These are phyloP conservation scores for Phorcus lineatus DNA, from an alignment of 2,888 invertebrate genomes.

Conservation along the genomic window DNA sequence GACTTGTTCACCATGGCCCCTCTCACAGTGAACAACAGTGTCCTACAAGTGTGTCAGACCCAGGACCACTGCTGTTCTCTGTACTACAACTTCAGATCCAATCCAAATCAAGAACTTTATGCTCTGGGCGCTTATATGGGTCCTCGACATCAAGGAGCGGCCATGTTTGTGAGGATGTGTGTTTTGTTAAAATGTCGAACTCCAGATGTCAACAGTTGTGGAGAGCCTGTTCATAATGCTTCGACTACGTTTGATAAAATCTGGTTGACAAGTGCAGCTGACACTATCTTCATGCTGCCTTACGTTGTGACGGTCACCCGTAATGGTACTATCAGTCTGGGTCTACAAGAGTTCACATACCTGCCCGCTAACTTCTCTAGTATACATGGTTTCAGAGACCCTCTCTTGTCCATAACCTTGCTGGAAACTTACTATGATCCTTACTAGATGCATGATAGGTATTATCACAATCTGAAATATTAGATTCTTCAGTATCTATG, in stretches of 20 bases:
- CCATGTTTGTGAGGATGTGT: conserved; percentile 60
- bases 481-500: too few species aligned
- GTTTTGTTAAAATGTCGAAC: conserved; percentile 53
- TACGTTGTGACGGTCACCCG: conserved; percentile 46
- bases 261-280: conserved; percentile 40
- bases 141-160: conserved; percentile 54
- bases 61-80: conserved; percentile 55
- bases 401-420: too few species aligned
- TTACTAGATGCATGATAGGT: too few species aligned
- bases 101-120: conserved; percentile 39
- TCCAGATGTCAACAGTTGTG: conserved; percentile 41
- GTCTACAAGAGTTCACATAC: conserved; percentile 37
- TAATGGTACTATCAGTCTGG: conserved; percentile 31
- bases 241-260: conserved; percentile 42
- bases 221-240: conserved; percentile 38
- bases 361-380: not conserved
- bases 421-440: too few species aligned
- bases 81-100: conserved; percentile 34
- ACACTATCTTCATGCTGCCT: conserved; percentile 49
- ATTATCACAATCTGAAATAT: too few species aligned
- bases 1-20: conserved; percentile 52
- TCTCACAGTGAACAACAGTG: conserved; percentile 36
- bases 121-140: conserved; percentile 65
- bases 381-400: too few species aligned
- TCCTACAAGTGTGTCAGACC: conserved; percentile 50